Base-by-base conservation (phyloP, 2,888 invertebrate species). In the Eupithecia subumbrata region DNA sequence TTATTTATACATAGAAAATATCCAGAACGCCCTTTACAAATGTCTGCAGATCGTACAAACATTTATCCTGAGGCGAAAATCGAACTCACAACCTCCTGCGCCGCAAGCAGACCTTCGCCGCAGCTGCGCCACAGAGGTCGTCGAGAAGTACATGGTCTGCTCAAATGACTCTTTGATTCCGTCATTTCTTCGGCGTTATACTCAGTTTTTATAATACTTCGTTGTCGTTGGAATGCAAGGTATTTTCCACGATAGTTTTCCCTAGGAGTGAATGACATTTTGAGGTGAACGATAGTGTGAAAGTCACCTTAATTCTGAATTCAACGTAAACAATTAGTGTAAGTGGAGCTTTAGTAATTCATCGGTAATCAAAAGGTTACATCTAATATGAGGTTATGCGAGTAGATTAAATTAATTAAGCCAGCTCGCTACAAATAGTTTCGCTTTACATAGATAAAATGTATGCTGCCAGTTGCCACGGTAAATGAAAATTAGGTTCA, bases 231-330 rank as follows among this genome's bases (percentile, higher is more conserved):
- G 70, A 69, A 81, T 79, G 74, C 68, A 22, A 74, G 68, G 76
- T 78, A 78, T 80, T 79, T n/a, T 81, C 64, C 74, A 77, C 77
- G 69, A 71, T 34, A 70, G 69, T 56, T 78, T 69, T 78, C 68
- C 67, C 76, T 74, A 56, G 74, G 72, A 64, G 68, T 71, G 80
- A 79, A 78, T 82, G 80, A 78, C 74, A 72, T 76, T 67, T 45
- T 69, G 72, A 71, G 66, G 60, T 74, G 73, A 71, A 56, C 52
- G 69, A 72, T 72, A 74, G 77, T 78, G 74, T 77, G 71, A 80
- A 81, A 77, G 79, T 76, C 81, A 79, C 80, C 78, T 78, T 78
- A 76, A 74, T 66, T 73, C 72, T 73, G 74, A 74, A 74, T 76
- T 74, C 40, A 74, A 76, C 75, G 72, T 74, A 37, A 30, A 70